phyloP scores from a whole-genome alignment of 2,888 invertebrate genomes.

The Cartodere bifasciata region DNA sequence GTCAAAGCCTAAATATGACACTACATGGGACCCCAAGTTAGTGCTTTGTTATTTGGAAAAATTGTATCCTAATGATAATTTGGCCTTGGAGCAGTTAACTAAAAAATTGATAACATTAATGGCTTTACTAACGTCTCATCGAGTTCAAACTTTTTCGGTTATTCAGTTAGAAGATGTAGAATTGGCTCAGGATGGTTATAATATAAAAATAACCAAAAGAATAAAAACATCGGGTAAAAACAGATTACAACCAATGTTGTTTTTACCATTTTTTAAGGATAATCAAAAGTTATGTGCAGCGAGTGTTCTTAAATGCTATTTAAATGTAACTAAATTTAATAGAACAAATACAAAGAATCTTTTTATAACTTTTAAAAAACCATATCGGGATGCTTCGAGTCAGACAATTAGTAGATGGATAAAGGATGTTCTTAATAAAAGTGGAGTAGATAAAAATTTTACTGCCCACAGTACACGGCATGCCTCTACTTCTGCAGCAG shows the following conservation, averaged over 20 bases:
- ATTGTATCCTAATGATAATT: conserved; percentile 11
- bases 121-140: conserved; percentile 17
- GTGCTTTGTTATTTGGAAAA: conserved; percentile 14
- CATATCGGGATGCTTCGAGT: conserved; percentile 11
- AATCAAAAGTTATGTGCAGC: conserved; percentile 13
- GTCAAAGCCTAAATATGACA: conserved; percentile 13
- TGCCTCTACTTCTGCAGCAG: conserved; percentile 18
- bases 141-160: conserved; percentile 16
- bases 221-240: conserved; percentile 14
- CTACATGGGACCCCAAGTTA: conserved; percentile 16
- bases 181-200: conserved; percentile 3
- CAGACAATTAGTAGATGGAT: conserved; percentile 19
- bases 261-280: conserved; percentile 12
- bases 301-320: conserved; percentile 9
- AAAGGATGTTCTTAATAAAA: conserved; percentile 11
- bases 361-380: conserved; percentile 16
- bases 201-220: conserved; percentile 13
- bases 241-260: conserved; percentile 11
- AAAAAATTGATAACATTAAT: conserved; percentile 17
- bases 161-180: conserved; percentile 13
- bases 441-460: conserved; percentile 17
- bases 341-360: conserved; percentile 9
- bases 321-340: conserved; percentile 10
- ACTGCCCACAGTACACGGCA: conserved; percentile 18
- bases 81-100: conserved; percentile 10